Conservation (phyloP, 2,888 invertebrate genomes). For the Trachelus iudaicus region DNA sequence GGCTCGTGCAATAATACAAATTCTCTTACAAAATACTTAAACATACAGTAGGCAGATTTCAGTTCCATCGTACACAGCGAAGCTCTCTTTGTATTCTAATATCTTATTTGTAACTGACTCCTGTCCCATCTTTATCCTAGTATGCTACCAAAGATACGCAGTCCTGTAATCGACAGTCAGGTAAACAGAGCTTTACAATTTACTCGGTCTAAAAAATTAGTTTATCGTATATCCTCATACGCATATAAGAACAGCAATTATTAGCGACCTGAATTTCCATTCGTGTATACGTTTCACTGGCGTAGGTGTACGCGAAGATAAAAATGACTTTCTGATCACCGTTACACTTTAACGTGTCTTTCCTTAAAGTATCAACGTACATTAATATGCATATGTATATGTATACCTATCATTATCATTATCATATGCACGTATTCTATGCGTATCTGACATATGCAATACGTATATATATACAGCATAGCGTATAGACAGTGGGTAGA, state of each 20-base stretch:
- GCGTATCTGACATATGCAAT: neutral
- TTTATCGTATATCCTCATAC: neutral
- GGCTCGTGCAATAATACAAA: neutral
- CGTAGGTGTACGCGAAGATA: neutral
- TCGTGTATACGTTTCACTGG: neutral
- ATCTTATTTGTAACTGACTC: neutral
- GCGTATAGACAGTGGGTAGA: neutral
- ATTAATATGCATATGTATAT: neutral
- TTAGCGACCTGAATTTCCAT: neutral
- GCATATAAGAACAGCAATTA: neutral
- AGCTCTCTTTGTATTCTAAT: neutral
- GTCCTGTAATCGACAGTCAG: neutral
- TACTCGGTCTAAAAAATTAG: neutral
- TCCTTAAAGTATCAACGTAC: neutral
- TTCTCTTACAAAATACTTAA: neutral
- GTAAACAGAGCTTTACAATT: neutral
- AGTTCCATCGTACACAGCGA: neutral
- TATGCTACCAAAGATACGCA: neutral
- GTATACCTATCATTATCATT: neutral
- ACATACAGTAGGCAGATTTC: neutral
- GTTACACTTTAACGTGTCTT: neutral
- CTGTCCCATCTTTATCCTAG: too few species aligned
- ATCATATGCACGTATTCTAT: neutral
- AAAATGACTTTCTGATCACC: neutral
- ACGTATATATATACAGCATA: neutral